Conservation (phyloP, 2,113 vertebrate species). For the Cinclus mexicanus region DNA sequence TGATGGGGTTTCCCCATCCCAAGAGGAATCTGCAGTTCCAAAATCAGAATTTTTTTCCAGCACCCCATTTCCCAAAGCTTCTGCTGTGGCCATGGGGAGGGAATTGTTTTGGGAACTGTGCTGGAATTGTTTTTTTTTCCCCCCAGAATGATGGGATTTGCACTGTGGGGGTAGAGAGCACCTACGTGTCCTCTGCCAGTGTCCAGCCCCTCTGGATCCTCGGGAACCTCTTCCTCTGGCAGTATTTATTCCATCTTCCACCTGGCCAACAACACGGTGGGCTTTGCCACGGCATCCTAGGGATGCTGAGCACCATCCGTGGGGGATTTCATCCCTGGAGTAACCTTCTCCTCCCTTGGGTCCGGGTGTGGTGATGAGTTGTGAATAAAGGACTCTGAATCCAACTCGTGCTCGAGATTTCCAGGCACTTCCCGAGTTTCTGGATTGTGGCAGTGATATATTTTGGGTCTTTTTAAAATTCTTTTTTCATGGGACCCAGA, state of each 20-base stretch:
- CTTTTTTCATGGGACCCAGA: rapidly evolving
- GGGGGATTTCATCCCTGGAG: background rate
- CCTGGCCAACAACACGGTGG: constrained; percentile 60
- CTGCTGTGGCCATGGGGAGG: background rate
- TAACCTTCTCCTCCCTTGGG: background rate
- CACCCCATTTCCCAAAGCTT: too few species aligned
- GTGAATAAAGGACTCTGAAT: background rate
- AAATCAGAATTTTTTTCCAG: too few species aligned
- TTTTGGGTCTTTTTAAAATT: background rate
- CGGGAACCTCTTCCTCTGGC: constrained; percentile 36
- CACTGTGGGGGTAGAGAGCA: constrained; percentile 42
- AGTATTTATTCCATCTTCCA: constrained; percentile 68
- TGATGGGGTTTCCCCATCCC: background rate
- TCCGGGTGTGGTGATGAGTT: rapidly evolving
- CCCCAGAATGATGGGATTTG: constrained; percentile 29
- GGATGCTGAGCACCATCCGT: rapidly evolving
- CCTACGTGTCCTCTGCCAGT: background rate
- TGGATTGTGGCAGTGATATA: background rate
- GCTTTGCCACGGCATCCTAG: constrained; percentile 51
- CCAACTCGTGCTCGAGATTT: background rate
- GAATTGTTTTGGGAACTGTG: background rate
- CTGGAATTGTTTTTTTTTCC: background rate
- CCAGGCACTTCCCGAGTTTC: background rate
- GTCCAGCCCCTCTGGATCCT: constrained; percentile 58
- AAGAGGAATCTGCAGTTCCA: too few species aligned